Conservation (phyloP, 92 coral and sea anemone genomes). For the Muricea muricata region DNA sequence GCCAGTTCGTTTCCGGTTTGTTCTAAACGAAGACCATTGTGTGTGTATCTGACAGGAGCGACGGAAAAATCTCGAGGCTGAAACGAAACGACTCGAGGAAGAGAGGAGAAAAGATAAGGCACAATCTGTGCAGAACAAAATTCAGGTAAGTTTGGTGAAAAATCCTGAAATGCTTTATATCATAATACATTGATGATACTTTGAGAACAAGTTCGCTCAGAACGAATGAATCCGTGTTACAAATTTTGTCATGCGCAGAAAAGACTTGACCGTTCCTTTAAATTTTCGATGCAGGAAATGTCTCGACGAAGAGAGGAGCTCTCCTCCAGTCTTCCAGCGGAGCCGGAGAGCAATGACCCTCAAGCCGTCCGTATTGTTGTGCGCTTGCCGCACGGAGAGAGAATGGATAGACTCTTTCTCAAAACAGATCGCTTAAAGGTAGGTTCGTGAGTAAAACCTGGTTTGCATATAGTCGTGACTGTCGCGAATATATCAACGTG, state of each 20-base stretch:
- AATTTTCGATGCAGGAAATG: constrained; percentile 85
- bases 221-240: too few relatives aligned
- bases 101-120: constrained; percentile 76
- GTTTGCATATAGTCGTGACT: not conserved
- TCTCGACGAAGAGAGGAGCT: constrained; percentile 77
- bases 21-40: not conserved
- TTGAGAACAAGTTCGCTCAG: too few relatives aligned
- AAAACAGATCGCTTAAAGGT: constrained; percentile 91
- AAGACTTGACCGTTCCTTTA: too few relatives aligned
- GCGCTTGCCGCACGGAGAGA: constrained; percentile 85
- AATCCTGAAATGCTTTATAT: too few relatives aligned
- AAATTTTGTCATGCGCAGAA: too few relatives aligned
- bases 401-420: constrained; percentile 83
- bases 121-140: constrained; percentile 76
- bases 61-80: constrained; percentile 82
- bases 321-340: constrained; percentile 74
- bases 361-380: constrained; percentile 82
- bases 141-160: constrained; percentile 68
- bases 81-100: constrained; percentile 83
- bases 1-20: too few relatives aligned
- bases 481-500: too few relatives aligned
- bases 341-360: constrained; percentile 73
- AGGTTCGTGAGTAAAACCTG: not conserved
- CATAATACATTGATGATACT: too few relatives aligned
- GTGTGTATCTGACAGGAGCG: constrained; percentile 76